These are phyloP conservation scores for Orestias chungarensis DNA, from an alignment of 2,797 vertebrate species.

Conservation along the genomic window DNA sequence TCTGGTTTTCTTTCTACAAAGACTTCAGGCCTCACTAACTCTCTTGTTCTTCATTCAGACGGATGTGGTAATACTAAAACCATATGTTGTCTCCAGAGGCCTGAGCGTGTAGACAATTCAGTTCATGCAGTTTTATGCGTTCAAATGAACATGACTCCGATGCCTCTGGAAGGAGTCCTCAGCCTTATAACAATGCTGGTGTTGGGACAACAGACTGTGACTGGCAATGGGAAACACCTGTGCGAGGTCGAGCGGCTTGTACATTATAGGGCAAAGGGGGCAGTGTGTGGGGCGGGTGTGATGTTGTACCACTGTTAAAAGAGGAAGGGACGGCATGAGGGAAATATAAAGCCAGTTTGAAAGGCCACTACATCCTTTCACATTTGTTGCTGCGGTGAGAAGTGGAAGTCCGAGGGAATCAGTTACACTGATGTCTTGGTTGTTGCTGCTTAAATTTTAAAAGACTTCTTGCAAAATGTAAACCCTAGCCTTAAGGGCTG, in stretches of 20 bases:
- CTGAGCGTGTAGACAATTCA: constrained; percentile 64
- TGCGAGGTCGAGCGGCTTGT: constrained; percentile 70
- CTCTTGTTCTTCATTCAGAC: constrained; percentile 47
- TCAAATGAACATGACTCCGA: constrained; percentile 85
- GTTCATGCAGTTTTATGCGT: constrained; percentile 81
- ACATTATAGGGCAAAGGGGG: constrained; percentile 23
- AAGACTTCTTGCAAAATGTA: constrained; percentile 26
- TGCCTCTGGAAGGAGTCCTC: constrained; percentile 79
- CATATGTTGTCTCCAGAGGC: constrained; percentile 82
- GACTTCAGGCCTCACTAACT: constrained; percentile 26
- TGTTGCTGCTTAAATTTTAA: constrained; percentile 54
- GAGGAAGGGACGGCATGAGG: constrained; percentile 53
- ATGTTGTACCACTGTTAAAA: constrained; percentile 46
- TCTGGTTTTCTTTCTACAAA: constrained; percentile 21
- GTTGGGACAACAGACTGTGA: constrained; percentile 74
- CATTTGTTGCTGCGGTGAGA: constrained; percentile 75
- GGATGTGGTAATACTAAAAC: constrained; percentile 81
- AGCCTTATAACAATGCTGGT: constrained; percentile 84
- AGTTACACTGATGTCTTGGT: constrained; percentile 73
- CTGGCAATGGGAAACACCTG: constrained; percentile 91
- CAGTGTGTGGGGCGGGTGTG: not conserved
- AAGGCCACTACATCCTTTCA: constrained; percentile 59
- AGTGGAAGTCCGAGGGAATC: constrained; percentile 65
- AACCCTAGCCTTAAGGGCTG: constrained; percentile 15
- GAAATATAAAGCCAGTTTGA: constrained; percentile 50